Evolutionary conservation across 2,113 vertebrate species (phyloP).

Genomic region (Anser cygnoides): DNA sequence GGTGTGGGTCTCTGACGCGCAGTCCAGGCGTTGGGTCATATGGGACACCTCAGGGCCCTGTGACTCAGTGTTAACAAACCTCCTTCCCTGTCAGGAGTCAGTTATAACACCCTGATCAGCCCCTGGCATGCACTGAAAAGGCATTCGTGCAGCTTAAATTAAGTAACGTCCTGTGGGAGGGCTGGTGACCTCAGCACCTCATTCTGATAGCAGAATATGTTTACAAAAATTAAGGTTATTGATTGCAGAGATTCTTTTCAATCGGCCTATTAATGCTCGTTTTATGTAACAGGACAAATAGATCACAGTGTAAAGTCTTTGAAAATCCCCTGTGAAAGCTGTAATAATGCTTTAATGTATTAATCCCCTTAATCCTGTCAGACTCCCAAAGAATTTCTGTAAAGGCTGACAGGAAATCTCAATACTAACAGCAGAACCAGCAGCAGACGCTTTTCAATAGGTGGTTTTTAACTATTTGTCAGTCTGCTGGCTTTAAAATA

Average conservation of each 20-base stretch:
- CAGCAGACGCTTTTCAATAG: not conserved
- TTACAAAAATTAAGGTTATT: conserved; percentile 75
- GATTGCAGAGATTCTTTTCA: conserved; percentile 65
- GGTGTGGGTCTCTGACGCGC: not conserved
- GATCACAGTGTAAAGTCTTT: conserved; percentile 79
- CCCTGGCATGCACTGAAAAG: conserved; percentile 26
- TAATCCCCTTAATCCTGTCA: conserved; percentile 82
- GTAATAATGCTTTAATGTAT: conserved; percentile 80
- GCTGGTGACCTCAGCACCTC: conserved; percentile 27
- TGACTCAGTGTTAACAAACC: not conserved
- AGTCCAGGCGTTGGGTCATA: not conserved
- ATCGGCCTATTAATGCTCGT: conserved; percentile 69
- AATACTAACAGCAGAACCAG: conserved; percentile 9
- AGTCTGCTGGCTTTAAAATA: not conserved
- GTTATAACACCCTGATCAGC: not conserved
- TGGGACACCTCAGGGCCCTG: too few relatives aligned
- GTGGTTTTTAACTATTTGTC: conserved; percentile 33
- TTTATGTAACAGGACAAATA: conserved; percentile 81
- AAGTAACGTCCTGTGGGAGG: not conserved
- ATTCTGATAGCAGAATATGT: conserved; percentile 44
- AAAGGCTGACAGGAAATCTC: conserved; percentile 64
- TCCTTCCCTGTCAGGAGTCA: not conserved
- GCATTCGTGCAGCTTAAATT: not conserved
- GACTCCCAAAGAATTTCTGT: conserved; percentile 76
- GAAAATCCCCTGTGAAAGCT: conserved; percentile 79